Evolutionary conservation across 2,888 invertebrate genomes (phyloP).

Genomic region (Lingula anatina): DNA sequence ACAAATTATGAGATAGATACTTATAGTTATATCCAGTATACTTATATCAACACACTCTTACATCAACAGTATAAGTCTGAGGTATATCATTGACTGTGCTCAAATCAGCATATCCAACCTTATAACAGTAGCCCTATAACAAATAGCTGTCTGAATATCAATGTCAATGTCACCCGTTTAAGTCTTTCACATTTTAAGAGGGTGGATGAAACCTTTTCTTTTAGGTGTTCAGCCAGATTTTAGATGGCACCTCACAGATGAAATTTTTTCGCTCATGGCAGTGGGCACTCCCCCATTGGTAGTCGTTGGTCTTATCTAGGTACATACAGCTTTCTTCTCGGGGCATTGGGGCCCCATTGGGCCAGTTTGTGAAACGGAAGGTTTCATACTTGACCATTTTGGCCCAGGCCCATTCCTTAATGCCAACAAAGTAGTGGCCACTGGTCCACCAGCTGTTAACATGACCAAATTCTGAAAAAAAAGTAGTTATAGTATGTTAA

Average conservation of each 20-base stretch:
- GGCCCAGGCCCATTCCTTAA: constrained; percentile 41
- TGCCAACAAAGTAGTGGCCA: constrained; percentile 29
- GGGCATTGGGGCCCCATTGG: constrained; percentile 29
- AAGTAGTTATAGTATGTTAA: not conserved
- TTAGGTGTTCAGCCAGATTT: too few species aligned
- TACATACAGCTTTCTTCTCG: constrained; percentile 30
- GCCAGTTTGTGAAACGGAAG: constrained; percentile 35
- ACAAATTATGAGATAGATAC: too few species aligned
- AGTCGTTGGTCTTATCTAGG: constrained; percentile 19
- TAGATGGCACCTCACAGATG: constrained; percentile 37
- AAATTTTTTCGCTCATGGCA: constrained; percentile 32
- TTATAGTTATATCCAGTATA: too few species aligned
- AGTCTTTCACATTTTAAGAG: too few species aligned
- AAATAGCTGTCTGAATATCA: too few species aligned
- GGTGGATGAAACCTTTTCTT: too few species aligned
- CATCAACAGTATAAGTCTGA: too few species aligned
- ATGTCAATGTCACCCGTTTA: too few species aligned
- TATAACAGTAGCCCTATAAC: too few species aligned
- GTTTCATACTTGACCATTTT: constrained; percentile 22
- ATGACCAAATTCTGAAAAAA: constrained; percentile 17
- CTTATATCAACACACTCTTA: too few species aligned
- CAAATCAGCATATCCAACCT: too few species aligned
- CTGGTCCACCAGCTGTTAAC: constrained; percentile 38
- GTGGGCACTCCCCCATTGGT: constrained; percentile 31
- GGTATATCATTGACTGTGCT: too few species aligned